phyloP scores from a whole-genome alignment of 2,888 invertebrate genomes.

The Athalia cordata region DNA sequence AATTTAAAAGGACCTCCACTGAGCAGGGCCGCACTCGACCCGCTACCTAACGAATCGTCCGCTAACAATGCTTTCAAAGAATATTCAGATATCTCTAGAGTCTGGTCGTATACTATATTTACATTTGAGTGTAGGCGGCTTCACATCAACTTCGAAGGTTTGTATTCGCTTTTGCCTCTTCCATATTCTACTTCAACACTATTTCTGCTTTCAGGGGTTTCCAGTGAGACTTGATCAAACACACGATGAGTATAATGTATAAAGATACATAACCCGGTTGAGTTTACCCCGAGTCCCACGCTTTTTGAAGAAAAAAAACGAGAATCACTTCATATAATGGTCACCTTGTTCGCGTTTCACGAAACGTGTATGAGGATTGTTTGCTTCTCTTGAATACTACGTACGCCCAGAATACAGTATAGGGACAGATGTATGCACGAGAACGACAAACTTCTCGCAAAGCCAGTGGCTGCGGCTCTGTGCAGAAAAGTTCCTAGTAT shows the following conservation, averaged over 20 bases:
- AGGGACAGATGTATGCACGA: background rate
- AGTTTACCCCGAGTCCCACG: too few species aligned
- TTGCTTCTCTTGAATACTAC: background rate
- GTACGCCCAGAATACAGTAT: background rate
- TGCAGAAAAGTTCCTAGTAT: background rate
- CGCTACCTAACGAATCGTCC: constrained; percentile 15
- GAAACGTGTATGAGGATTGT: background rate
- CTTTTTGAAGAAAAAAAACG: too few species aligned
- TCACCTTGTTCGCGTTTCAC: too few species aligned
- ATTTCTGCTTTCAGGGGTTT: background rate
- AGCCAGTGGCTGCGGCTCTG: constrained; percentile 1
- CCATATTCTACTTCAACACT: background rate
- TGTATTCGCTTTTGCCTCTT: background rate
- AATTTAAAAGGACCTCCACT: constrained; percentile 30
- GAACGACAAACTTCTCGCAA: background rate
- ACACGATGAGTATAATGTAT: background rate
- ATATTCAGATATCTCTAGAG: constrained; percentile 1
- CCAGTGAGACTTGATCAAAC: background rate
- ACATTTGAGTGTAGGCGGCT: background rate
- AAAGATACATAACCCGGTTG: too few species aligned
- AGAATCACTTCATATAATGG: too few species aligned
- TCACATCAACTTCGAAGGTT: too few species aligned
- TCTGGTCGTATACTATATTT: background rate
- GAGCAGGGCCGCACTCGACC: constrained; percentile 33
- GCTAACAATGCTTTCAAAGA: constrained; percentile 14